Evolutionary conservation across 2,888 invertebrate species (phyloP).

Genomic region (Platerodrilus igneus): DNA sequence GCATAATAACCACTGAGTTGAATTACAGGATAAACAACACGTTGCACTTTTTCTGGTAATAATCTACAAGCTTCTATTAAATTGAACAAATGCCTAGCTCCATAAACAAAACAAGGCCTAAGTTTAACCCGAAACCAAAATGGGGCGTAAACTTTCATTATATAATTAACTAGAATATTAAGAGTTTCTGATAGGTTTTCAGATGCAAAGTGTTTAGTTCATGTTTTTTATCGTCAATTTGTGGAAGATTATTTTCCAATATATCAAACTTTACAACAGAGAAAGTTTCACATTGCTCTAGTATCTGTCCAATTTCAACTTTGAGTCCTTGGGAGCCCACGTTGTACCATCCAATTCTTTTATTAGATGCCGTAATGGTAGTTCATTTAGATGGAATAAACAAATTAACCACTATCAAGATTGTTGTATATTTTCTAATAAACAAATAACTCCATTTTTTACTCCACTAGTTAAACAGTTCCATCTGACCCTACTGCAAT

Average conservation of each 20-base stretch:
- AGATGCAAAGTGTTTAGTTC: conserved; percentile 2
- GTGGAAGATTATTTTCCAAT: conserved; percentile 5
- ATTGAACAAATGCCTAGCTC: too few relatives aligned
- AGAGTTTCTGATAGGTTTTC: conserved; percentile 1
- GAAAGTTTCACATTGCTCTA: too few relatives aligned
- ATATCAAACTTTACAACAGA: too few relatives aligned
- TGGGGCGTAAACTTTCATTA: too few relatives aligned
- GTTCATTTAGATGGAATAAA: too few relatives aligned
- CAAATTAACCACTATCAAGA: conserved; percentile 2
- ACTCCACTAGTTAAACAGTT: not conserved
- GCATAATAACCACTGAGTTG: conserved; percentile 5
- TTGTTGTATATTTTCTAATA: conserved; percentile 1
- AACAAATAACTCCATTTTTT: not conserved
- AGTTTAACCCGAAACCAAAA: too few relatives aligned
- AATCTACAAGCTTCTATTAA: too few relatives aligned
- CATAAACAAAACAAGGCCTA: too few relatives aligned
- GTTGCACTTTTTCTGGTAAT: not conserved
- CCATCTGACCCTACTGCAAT: too few relatives aligned
- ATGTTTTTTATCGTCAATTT: conserved; percentile 1
- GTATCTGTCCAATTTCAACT: too few relatives aligned
- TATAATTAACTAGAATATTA: too few relatives aligned
- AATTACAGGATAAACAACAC: not conserved
- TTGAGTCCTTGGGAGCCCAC: not conserved
- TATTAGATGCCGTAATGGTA: not conserved
- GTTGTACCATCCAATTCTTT: conserved; percentile 3